Conservation (phyloP, 2,113 vertebrate genomes). For the Hyla sarda region DNA sequence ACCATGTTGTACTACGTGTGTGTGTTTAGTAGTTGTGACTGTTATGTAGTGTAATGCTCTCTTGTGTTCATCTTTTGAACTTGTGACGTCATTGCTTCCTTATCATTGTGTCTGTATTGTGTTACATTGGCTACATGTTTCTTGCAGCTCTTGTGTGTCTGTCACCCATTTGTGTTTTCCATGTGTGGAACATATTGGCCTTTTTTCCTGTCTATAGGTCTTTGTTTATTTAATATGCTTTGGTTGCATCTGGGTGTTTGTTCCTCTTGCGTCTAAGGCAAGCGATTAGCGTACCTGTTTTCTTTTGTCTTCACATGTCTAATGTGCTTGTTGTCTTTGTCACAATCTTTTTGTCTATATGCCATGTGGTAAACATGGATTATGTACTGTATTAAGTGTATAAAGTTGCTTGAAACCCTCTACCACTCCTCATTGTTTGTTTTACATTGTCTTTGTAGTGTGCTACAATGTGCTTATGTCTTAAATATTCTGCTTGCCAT, state of each 20-base stretch:
- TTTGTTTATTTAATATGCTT: not conserved
- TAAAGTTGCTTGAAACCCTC: not conserved
- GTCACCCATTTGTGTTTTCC: not conserved
- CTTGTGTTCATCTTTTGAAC: not conserved
- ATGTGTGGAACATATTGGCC: not conserved
- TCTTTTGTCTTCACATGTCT: not conserved
- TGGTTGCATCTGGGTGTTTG: not conserved
- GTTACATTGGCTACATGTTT: not conserved
- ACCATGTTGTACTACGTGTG: not conserved
- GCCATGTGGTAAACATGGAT: not conserved
- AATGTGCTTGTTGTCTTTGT: slow-evolving; percentile 4
- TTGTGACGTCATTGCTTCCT: not conserved
- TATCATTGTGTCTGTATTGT: not conserved
- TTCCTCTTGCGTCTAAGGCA: not conserved
- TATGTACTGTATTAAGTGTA: slow-evolving; percentile 19
- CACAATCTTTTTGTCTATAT: not conserved
- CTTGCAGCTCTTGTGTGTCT: not conserved
- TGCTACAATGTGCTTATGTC: not conserved
- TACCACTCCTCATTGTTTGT: not conserved
- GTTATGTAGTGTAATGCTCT: not conserved
- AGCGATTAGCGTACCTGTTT: not conserved
- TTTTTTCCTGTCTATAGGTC: not conserved
- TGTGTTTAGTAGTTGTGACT: not conserved
- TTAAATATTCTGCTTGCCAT: not conserved
- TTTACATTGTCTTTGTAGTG: not conserved